Evolutionary conservation across 2,888 invertebrate species (phyloP), one percentile per base, ranked within the genome.

Genomic region (Liposcelis brunnea): DNA sequence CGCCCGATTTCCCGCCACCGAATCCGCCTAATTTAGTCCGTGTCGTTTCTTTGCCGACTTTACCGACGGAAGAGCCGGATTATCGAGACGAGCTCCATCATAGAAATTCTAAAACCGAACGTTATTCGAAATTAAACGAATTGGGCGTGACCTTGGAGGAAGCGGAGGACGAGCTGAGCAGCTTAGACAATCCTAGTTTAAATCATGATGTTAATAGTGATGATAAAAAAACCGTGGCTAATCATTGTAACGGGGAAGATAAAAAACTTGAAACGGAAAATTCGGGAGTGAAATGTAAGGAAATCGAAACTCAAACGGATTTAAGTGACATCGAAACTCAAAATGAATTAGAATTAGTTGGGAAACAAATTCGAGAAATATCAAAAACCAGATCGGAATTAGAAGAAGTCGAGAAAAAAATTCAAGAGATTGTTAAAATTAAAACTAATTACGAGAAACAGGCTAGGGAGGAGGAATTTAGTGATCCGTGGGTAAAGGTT

Each of bases 71-170:
- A 46, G 71, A 71, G 37, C 53, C 58, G 35, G 59, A 56, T 31
- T 40, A 19, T 14, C 26, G 36, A 31, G 47, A 45, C 21, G 31
- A 16, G 10, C 46, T 21, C 16, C 36, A 33, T 19, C 31, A 45
- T 14, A 4, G 44, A 18, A 32, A 16, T 21, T 37, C 49, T n/a
- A 43, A 42, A 32, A 42, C 31, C 31, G 44, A 49, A 35, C 46
- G 52, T 11, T 46, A 47, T n/a, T 47, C 50, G 26, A 45, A 50
- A 14, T 48, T 49, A 7, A 47, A 51, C 37, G 76, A 77, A 52
- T 65, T 79, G 48, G 76, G 75, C 50, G 76, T 78, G 48, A 79
- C 80, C 1, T 72, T 79, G 5, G 77, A 79, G 58, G 79, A 80
- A 56, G 77, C 77, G 54, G 80, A 80, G 53, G 75, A 75, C 54